These are phyloP conservation scores for Camponotus floridanus DNA, from an alignment of 1,140 invertebrate genomes.

Conservation along the genomic window DNA sequence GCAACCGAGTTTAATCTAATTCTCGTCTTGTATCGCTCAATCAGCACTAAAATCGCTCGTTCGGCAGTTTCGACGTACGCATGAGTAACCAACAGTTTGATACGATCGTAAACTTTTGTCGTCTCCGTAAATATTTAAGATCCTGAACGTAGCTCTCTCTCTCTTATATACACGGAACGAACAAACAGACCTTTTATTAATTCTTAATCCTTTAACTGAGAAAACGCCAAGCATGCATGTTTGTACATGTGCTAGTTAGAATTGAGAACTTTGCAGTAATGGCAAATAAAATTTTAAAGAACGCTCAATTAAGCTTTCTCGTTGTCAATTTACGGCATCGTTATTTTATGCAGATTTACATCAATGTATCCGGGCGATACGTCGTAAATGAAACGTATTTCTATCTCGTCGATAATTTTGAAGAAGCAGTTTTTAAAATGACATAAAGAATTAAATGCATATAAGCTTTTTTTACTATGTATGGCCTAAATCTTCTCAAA, in stretches of 20 bases:
- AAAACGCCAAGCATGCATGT: neutral
- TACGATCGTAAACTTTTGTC: constrained; percentile 42
- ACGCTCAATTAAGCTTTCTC: constrained; percentile 29
- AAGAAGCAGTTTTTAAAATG: constrained; percentile 20
- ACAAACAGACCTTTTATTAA: constrained; percentile 32
- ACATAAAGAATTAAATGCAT: constrained; percentile 7
- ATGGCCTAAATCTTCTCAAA: constrained; percentile 22
- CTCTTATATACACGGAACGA: neutral
- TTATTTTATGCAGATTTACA: constrained; percentile 42
- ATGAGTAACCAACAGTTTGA: constrained; percentile 37
- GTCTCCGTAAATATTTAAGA: constrained; percentile 19
- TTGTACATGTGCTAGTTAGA: neutral
- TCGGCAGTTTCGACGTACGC: constrained; percentile 39
- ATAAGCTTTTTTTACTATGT: constrained; percentile 16
- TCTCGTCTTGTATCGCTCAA: constrained; percentile 23
- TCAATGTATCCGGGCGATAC: constrained; percentile 32
- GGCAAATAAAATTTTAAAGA: constrained; percentile 48
- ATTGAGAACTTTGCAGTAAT: constrained; percentile 35
- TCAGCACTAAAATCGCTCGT: constrained; percentile 49
- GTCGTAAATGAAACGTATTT: constrained; percentile 39
- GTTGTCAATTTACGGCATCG: constrained; percentile 46
- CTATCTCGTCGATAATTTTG: constrained; percentile 47
- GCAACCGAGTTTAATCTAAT: constrained; percentile 33
- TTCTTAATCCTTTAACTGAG: constrained; percentile 16
- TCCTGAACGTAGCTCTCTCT: neutral